Base-by-base conservation (phyloP, 1,140 invertebrate species). In the Pseudomyrmex concolor region DNA sequence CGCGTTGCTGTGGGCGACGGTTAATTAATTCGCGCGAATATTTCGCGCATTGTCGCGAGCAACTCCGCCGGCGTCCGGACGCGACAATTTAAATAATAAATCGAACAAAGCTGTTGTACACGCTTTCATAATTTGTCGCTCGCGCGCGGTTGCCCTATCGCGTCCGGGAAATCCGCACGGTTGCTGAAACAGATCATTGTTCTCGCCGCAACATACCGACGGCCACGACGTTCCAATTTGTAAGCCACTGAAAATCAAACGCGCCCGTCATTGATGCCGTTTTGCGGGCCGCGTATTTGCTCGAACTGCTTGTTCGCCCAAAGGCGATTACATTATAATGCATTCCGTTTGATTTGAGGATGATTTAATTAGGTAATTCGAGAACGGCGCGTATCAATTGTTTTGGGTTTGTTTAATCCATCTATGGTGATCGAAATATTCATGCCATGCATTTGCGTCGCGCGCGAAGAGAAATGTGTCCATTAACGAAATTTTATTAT, bases 221-320 rank as follows among this genome's bases (percentile, higher is more conserved):
- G 50, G 1, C n/a, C 60, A 51, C 45, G 45, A 81, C 13, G 15
- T n/a, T n/a, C 10, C 34, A 62, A 62, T 72, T 83, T 70, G 51
- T 86, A 59, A 86, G 71, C 81, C 55, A 48, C 60, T 19, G 10
- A 45, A 85, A 83, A 86, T 83, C 86, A 57, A 74, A 13, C 74
- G 25, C 43, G 54, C 19, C 34, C 34, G 22, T 50, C 57, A 82
- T 76, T 68, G 48, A 74, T 86, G 51, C 63, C 64, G 64, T 74
- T 86, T 76, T 59, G 63, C 25, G 84, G 57, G 25, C 59, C 50
- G 13, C 22, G 15, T 64, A 54, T 85, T 86, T 86, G 51, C 68
- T 48, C 22, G 70, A 72, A 63, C 71, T 83, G 45, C 25, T 70
- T 48, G 64, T 34, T 34, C 34, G 34, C 34, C n/a, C 3, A 8